Evolutionary conservation across 2,888 invertebrate species (phyloP), one percentile per base, ranked within the genome.

Genomic region (Rhaphigaster nebulosa): DNA sequence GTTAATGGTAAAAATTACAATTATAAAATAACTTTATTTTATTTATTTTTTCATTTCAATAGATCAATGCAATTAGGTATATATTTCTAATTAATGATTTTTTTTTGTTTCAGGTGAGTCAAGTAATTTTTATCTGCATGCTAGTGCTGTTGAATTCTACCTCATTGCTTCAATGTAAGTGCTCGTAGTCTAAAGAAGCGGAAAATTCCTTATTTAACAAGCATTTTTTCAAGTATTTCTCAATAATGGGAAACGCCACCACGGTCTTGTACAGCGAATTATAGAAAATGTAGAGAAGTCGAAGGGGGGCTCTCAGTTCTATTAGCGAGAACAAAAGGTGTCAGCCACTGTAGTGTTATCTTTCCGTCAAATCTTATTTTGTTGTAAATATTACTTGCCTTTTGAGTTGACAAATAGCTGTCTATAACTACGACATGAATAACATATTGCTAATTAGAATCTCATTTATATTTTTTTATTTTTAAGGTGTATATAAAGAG

Each of bases 71-170:
- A n/a, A n/a, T n/a, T n/a, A n/a, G n/a, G n/a, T n/a, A 60, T 60
- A n/a, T 60, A 29, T 52, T 52, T 15, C 29, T 60, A n/a, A 70
- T 34, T 34, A n/a, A 18, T 70, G 34, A 20, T 34, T 34, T 20
- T 65, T 76, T 8, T 76, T 76, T 76, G 70, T 76, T 76, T 76
- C 70, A 76, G 70, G 70, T 76, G 70, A 76, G 70, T 76, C 8
- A 13, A 34, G 10, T 65, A 38, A 23, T 38, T 5, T 76, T 76
- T 23, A 38, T 38, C 70, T 70, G 20, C 70, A 70, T 20, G 29
- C 34, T 76, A 20, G 23, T 38, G 8, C 15, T 76, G 5, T 5
- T 15, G 20, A 76, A 23, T 20, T 65, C 65, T 65, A 29, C 15
- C 29, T 65, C n/a, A 15, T 65, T 23, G 29, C 65, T 65, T 65